phyloP scores from a whole-genome alignment of 2,797 vertebrate genomes.

The Anas flavirostris region DNA sequence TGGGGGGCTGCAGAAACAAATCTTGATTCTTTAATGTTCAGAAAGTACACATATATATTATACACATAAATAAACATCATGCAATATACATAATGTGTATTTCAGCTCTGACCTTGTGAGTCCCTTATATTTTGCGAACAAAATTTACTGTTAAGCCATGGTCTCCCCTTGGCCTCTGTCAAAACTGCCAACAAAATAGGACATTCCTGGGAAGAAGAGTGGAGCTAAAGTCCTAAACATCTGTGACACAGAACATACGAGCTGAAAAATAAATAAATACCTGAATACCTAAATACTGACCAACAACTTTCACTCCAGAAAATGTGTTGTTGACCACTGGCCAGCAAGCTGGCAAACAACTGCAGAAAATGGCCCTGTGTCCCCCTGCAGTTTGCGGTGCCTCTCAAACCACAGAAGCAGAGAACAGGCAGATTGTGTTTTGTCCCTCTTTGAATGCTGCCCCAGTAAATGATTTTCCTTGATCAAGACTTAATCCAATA shows the following conservation, averaged over 20 bases:
- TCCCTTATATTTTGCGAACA: neutral
- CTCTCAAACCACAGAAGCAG: neutral
- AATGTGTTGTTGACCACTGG: neutral
- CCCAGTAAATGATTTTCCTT: conserved; percentile 49
- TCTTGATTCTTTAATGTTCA: neutral
- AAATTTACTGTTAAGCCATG: conserved; percentile 11
- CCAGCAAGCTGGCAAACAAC: neutral
- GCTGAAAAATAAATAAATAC: neutral
- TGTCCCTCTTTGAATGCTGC: conserved; percentile 4
- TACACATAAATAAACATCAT: neutral
- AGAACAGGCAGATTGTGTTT: neutral
- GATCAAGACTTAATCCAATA: conserved; percentile 58
- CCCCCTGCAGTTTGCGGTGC: neutral
- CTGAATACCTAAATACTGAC: neutral
- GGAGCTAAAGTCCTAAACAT: conserved; percentile 8
- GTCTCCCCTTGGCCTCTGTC: conserved; percentile 32
- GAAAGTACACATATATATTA: neutral
- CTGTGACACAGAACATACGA: neutral
- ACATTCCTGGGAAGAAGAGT: neutral
- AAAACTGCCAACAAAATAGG: neutral
- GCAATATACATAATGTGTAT: neutral
- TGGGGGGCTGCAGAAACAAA: neutral
- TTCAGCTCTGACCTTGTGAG: conserved; percentile 2
- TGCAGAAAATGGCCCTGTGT: neutral
- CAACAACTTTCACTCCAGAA: neutral